Conservation (phyloP, 2,888 invertebrate species). For the Teinopalpus imperialis region DNA sequence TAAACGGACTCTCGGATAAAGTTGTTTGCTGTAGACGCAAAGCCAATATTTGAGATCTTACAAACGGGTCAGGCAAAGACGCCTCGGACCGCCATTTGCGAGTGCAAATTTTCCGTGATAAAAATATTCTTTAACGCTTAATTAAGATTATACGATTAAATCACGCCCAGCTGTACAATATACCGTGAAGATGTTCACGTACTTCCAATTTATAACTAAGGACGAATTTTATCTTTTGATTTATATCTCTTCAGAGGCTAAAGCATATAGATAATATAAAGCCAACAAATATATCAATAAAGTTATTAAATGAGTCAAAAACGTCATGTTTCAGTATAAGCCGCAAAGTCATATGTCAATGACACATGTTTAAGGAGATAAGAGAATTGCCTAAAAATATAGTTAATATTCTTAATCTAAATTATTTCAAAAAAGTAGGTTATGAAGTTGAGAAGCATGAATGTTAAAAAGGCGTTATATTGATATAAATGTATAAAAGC, state of each 20-base stretch:
- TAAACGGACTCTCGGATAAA: slow-evolving; percentile 68
- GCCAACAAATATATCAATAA: slow-evolving; percentile 16
- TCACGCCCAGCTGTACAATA: slow-evolving; percentile 39
- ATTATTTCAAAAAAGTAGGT: no score
- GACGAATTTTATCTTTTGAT: slow-evolving; percentile 20
- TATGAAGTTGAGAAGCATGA: no score
- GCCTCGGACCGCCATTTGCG: slow-evolving; percentile 65
- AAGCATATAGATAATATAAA: slow-evolving; percentile 11
- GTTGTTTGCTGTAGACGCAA: slow-evolving; percentile 61
- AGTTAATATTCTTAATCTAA: no score
- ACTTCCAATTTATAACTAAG: slow-evolving; percentile 17
- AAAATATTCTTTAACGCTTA: slow-evolving; percentile 68
- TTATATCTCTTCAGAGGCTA: slow-evolving; percentile 13
- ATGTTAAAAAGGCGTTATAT: no score
- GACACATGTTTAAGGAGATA: no score
- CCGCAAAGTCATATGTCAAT: no score
- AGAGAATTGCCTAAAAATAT: no score
- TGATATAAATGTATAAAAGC: no score
- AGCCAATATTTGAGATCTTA: slow-evolving; percentile 72
- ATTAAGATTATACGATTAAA: slow-evolving; percentile 64
- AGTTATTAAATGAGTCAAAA: slow-evolving; percentile 2
- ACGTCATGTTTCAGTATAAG: no score
- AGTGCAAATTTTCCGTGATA: slow-evolving; percentile 77
- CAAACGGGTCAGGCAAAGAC: slow-evolving; percentile 70
- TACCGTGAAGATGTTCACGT: slow-evolving; percentile 37